Base-by-base conservation (phyloP, 2,113 vertebrate species). In the Rhynchomys soricoides region DNA sequence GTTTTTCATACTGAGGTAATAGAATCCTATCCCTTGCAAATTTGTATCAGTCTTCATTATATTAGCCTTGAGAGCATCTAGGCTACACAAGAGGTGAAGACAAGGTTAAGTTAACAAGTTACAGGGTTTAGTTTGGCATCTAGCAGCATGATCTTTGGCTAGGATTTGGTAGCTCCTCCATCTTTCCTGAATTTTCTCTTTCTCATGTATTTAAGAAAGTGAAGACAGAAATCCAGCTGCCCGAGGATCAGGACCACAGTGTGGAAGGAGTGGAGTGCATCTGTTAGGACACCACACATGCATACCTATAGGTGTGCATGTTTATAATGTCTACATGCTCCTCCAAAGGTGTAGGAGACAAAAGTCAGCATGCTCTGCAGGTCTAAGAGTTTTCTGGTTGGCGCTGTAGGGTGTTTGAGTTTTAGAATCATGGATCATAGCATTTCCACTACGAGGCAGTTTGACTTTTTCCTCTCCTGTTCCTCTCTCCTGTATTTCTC, bases 131-230 rank as follows among this genome's bases (percentile, higher is more conserved):
- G 78, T 8, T 93, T 0, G 43, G 37, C 24, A 40, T 59, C 48
- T 0, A 57, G 85, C 48, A 64, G 62, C 31, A 22, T 48, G 21
- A 17, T 93, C 29, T 45, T 83, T n/a, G 77, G 7, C 55, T 91
- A 64, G 62, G 70, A 48, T 90, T 95, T 95, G 73, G 29, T 40
- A 15, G 37, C 17, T 40, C 19, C 31, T 43, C 9, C 62, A 1
- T 73, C 24, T 93, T 90, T 91, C 31, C 10, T 90, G 89, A 48
- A 74, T 55, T 19, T 74, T 91, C 45, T 94, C 1, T 70, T 92
- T 74, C 40, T 64, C 22, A 8, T 59, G 1, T 94, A 22, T 86
- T 95, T 89, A 85, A 79, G 81, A 97, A 93, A 91, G 34, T 66
- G 66, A 89, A 87, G 55, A 11, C 34, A 66, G 6, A 90, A 40